These are phyloP conservation scores for Pogonomyrmex californicus DNA, from an alignment of 1,140 invertebrate species.

Conservation along the genomic window DNA sequence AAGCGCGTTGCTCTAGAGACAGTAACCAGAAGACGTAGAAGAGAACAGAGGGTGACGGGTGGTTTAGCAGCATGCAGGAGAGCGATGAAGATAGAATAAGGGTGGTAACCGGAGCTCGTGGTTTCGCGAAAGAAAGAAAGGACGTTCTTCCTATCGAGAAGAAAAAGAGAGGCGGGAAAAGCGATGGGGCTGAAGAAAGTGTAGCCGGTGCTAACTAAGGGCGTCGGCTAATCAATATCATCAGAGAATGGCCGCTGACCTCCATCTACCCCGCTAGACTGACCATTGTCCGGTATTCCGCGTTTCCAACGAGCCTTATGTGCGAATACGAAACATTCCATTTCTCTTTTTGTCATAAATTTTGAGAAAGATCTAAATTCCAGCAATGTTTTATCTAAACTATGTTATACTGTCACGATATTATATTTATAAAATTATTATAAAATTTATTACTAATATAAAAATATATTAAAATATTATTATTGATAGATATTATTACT, in stretches of 20 bases:
- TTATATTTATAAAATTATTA: background rate
- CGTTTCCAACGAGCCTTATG: constrained; percentile 41
- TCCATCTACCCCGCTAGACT: constrained; percentile 66
- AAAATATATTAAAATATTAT: constrained; percentile 1
- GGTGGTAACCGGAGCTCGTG: constrained; percentile 68
- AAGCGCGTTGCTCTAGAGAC: constrained; percentile 51
- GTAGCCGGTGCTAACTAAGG: constrained; percentile 85
- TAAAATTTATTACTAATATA: background rate
- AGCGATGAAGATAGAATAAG: constrained; percentile 61
- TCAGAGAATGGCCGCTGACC: constrained; percentile 82
- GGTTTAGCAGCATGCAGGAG: constrained; percentile 41
- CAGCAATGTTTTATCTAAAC: background rate
- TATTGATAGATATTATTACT: background rate
- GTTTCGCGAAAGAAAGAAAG: constrained; percentile 68
- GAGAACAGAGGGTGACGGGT: constrained; percentile 45
- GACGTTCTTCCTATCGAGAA: constrained; percentile 61
- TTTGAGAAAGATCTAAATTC: background rate
- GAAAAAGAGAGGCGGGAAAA: constrained; percentile 63
- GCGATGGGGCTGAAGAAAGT: constrained; percentile 78
- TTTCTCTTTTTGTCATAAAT: constrained; percentile 10
- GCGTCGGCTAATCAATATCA: constrained; percentile 87
- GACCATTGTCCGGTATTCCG: constrained; percentile 70
- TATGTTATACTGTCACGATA: background rate
- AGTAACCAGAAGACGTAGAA: constrained; percentile 40
- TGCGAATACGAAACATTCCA: constrained; percentile 35